Base-by-base conservation (phyloP, 2,888 invertebrate genomes). In the Eutolmus rufibarbis region DNA sequence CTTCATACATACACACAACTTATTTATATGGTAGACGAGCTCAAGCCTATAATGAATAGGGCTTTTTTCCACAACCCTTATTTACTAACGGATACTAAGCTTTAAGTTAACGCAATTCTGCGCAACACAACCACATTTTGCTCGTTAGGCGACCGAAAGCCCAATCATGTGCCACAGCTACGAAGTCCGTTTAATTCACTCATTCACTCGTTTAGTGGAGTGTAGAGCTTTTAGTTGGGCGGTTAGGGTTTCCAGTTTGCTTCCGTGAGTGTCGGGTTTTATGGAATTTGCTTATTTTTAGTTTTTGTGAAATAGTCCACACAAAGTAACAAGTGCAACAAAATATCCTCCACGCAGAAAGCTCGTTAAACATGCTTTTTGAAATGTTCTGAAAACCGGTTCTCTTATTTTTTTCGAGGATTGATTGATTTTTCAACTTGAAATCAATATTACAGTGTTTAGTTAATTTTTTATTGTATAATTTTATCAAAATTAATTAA, bases 221-320 rank as follows among this genome's bases (percentile, higher is more conserved):
- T 37, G 37, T 40, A 8, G 37, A 76, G 76, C 76, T 76, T 76
- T 76, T 76, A 76, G 76, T 76, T 34, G 76, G 40, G 28, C 37
- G 76, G 40, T 76, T n/a, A 76, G 76, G 34, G 76, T 76, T 76
- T 76, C 76, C 76, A 76, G 76, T 76, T 40, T 34, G 74, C 40
- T 5, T 34, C 76, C 37, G 76, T 40, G 76, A 76, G 76, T 76
- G 40, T 76, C 76, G 76, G 31, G 12, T 76, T 76, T 37, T 34
- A 19, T 76, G 19, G 7, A 76, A 34, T 40, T 37, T 28, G 5
- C 23, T 28, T 66, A 23, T 66, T 66, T 23, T 66, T 66, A 66
- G 66, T 23, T 66, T 57, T 66, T 66, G 66, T 66, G 66, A 28
- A 66, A 66, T 66, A 66, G 66, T 66, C 66, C 66, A 28, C 12